A percentile compares a stretch with the other conserved stretches of the same genome.
These are phyloP conservation scores for Diarsia mendica DNA, from an alignment of 2,888 invertebrate species.

Conservation along the genomic window DNA sequence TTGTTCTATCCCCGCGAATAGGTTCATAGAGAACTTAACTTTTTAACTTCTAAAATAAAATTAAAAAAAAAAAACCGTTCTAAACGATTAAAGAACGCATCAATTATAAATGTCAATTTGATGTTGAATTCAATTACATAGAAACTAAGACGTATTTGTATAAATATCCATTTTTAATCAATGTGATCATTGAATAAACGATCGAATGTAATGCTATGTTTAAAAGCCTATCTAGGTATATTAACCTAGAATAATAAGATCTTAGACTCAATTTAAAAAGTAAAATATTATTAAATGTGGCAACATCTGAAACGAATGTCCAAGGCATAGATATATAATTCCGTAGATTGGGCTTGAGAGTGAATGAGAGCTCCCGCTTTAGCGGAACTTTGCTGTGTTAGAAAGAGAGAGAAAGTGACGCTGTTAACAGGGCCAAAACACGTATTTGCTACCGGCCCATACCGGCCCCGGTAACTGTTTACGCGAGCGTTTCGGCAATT, in stretches of 20 bases:
- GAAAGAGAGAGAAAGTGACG: too few relatives aligned
- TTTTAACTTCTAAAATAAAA: constrained; percentile 17
- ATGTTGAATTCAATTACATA: constrained; percentile 71
- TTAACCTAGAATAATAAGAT: constrained; percentile 15
- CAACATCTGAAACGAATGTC: constrained; percentile 27
- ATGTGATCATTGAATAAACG: constrained; percentile 23
- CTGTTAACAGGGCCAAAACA: too few relatives aligned
- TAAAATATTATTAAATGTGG: not conserved
- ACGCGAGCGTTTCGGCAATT: too few relatives aligned
- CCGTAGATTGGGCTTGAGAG: too few relatives aligned
- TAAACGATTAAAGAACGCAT: constrained; percentile 68
- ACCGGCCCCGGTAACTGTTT: too few relatives aligned
- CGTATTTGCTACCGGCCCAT: too few relatives aligned
- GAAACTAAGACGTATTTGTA: constrained; percentile 49
- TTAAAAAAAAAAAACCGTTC: constrained; percentile 24
- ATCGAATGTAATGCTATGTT: constrained; percentile 22
- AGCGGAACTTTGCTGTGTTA: too few relatives aligned
- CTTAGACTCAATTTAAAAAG: constrained; percentile 3
- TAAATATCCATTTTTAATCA: constrained; percentile 19
- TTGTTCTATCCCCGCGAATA: not conserved
- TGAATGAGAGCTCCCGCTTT: too few relatives aligned
- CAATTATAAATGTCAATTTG: constrained; percentile 87
- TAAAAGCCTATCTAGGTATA: constrained; percentile 1
- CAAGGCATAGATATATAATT: too few relatives aligned
- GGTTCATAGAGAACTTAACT: not conserved